Base-by-base conservation (phyloP, 2,888 invertebrate species). In the Bimastos eiseni region DNA sequence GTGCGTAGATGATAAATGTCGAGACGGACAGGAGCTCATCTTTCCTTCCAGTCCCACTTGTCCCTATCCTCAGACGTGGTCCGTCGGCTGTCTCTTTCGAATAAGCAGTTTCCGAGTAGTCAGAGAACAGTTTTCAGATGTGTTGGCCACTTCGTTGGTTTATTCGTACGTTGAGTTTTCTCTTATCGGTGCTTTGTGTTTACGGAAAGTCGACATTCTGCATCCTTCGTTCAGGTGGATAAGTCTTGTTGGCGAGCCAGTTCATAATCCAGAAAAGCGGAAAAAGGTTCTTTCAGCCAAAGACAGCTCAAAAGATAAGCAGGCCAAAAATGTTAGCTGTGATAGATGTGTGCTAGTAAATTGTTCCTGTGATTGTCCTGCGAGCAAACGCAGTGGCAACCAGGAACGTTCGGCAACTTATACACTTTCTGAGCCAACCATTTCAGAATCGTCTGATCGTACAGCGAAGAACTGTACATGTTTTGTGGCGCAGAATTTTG, bases 121-220 rank as follows among this genome's bases (percentile, higher is more conserved):
- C 19, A 86, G 86, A 24, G 86, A 86, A 86, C 34, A 37, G 34
- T 86, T 86, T 86, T 86, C 86, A 19, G 36, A 37, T 11, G 5
- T 19, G 19, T 86, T 36, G 24, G 86, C 86, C 33, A 36, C 30
- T 86, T 86, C 86, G 24, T 36, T 86, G 4, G 17, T 36, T 37
- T 86, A 37, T 86, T 36, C 86, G n/a, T 86, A 86, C 34, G 34
- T 86, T 17, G 86, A 86, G n/a, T 86, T 86, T 86, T 86, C 86
- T 21, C 33, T 86, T 19, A 17, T 8, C 4, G 86, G n/a, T 24
- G 36, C 86, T 34, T 37, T 86, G 86, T 86, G 86, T 37, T 37
- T 86, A 37, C 24, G 36, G 19, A 86, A 36, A 86, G 1, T 86
- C 17, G 86, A 86, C 86, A 1, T 24, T 11, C 24, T 86, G 34